Evolutionary conservation across 2,797 vertebrate genomes (phyloP).

Genomic region (Emys orbicularis): DNA sequence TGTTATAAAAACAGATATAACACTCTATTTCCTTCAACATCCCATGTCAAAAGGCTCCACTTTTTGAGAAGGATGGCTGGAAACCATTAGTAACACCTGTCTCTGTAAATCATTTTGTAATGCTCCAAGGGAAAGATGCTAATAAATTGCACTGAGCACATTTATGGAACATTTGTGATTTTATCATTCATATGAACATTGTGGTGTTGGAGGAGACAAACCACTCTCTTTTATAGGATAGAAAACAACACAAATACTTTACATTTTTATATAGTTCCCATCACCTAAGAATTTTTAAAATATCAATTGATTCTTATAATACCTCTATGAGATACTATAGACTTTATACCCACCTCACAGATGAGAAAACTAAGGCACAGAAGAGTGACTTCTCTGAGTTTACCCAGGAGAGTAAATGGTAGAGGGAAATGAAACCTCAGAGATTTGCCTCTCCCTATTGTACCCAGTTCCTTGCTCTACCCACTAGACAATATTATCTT

Average conservation of each 20-base stretch:
- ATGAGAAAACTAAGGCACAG: slow-evolving; percentile 15
- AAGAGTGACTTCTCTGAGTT: neutral
- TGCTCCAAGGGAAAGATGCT: slow-evolving; percentile 65
- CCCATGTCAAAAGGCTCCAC: neutral
- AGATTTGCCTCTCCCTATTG: neutral
- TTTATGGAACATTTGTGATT: slow-evolving; percentile 71
- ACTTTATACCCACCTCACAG: neutral
- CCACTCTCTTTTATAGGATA: slow-evolving; percentile 55
- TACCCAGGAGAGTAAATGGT: neutral
- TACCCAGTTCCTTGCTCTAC: neutral
- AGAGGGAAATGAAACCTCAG: neutral
- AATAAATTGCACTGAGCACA: slow-evolving; percentile 70
- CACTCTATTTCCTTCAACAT: slow-evolving; percentile 1
- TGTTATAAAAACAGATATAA: slow-evolving; percentile 45
- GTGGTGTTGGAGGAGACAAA: slow-evolving; percentile 48
- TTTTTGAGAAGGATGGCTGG: slow-evolving; percentile 53
- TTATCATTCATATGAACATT: slow-evolving; percentile 67
- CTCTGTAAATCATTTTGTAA: slow-evolving; percentile 73
- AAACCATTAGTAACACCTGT: slow-evolving; percentile 73
- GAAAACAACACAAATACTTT: slow-evolving; percentile 67
- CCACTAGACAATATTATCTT: neutral
- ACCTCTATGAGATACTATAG: slow-evolving; percentile 8
- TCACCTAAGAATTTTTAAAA: slow-evolving; percentile 34
- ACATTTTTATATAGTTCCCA: slow-evolving; percentile 70
- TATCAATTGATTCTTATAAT: slow-evolving; percentile 28